A percentile compares a stretch with the other conserved stretches of the same genome.
phyloP scores from a whole-genome alignment of 2,797 vertebrate species.

The Clarias laeviceps region DNA sequence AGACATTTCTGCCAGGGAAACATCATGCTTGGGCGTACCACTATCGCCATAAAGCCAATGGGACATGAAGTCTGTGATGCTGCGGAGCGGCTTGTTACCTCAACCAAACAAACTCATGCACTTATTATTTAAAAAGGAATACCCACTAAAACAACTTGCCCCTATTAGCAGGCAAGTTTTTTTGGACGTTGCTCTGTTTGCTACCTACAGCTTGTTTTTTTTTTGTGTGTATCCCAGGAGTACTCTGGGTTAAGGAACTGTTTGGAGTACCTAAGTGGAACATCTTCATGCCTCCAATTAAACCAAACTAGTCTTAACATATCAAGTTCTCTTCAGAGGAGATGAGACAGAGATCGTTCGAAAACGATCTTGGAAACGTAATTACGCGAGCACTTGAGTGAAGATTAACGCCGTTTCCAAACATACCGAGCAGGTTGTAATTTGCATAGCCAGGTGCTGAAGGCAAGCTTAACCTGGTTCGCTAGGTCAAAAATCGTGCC shows the following conservation, averaged over 20 bases:
- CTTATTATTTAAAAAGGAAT: constrained; percentile 66
- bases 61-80: constrained; percentile 64
- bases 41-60: constrained; percentile 69
- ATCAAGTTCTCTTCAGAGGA: constrained; percentile 45
- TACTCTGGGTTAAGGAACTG: constrained; percentile 63
- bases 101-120: constrained; percentile 63
- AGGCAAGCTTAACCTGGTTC: constrained; percentile 45
- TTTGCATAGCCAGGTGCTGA: constrained; percentile 30
- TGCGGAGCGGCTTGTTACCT: constrained; percentile 57
- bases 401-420: constrained; percentile 27
- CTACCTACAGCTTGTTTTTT: constrained; percentile 40
- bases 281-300: constrained; percentile 76
- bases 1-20: constrained; percentile 60
- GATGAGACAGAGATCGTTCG: constrained; percentile 19
- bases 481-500: constrained; percentile 44
- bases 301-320: constrained; percentile 63
- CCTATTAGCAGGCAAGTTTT: constrained; percentile 58
- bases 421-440: constrained; percentile 7
- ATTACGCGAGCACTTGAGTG: constrained; percentile 14
- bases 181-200: constrained; percentile 20
- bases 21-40: constrained; percentile 62
- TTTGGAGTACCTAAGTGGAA: constrained; percentile 80
- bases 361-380: constrained; percentile 16
- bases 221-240: constrained; percentile 47
- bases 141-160: constrained; percentile 69